Evolutionary conservation across 2,888 invertebrate species (phyloP).

Genomic region (Dynastes grantii): DNA sequence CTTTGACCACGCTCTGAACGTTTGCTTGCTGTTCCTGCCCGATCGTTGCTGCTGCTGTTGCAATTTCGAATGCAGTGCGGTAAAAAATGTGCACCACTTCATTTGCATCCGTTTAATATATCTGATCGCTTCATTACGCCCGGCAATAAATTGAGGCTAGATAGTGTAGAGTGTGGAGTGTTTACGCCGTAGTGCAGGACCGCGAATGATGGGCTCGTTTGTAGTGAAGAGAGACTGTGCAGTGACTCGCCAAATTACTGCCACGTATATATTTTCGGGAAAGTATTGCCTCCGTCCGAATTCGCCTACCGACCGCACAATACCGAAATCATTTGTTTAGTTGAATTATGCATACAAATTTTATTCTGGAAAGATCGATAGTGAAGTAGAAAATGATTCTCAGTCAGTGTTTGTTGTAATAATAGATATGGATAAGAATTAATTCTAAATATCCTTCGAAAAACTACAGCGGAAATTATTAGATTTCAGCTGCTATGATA

Average conservation of each 20-base stretch:
- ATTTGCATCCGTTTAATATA: slow-evolving; percentile 59
- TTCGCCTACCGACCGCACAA: not conserved
- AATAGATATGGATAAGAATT: no score
- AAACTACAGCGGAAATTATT: no score
- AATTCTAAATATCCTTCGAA: no score
- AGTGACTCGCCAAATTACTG: slow-evolving; percentile 53
- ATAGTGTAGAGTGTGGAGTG: slow-evolving; percentile 55
- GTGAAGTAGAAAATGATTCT: not conserved
- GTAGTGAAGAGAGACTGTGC: slow-evolving; percentile 46
- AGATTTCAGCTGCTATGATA: no score
- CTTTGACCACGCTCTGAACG: not conserved
- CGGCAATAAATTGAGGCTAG: slow-evolving; percentile 56
- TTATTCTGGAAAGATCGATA: not conserved
- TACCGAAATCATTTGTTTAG: not conserved
- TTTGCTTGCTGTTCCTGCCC: not conserved
- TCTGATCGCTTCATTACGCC: slow-evolving; percentile 60
- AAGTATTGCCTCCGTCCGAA: slow-evolving; percentile 9
- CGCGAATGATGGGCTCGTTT: slow-evolving; percentile 59
- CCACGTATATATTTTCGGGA: slow-evolving; percentile 52
- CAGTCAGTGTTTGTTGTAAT: no score
- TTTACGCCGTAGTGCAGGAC: slow-evolving; percentile 53
- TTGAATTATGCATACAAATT: not conserved
- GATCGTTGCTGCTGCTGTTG: slow-evolving; percentile 12
- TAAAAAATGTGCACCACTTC: slow-evolving; percentile 50
- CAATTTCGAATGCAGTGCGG: slow-evolving; percentile 24